phyloP scores from a whole-genome alignment of 2,113 vertebrate genomes.

The Typhlomys cinereus region DNA sequence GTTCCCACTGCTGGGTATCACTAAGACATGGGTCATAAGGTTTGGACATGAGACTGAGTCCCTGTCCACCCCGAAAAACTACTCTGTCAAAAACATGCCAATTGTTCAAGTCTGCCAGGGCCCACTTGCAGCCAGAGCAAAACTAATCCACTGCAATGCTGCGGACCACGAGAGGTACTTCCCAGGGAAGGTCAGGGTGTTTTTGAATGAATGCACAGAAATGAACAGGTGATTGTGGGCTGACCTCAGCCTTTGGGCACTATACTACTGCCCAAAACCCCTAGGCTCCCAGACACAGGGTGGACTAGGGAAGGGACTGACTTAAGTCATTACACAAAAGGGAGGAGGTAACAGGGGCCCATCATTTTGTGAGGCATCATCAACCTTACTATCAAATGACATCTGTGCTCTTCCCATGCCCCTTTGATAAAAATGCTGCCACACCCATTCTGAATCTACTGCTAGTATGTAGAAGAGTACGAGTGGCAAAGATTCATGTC shows the following conservation, averaged over 20 bases:
- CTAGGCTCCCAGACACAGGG: neutral
- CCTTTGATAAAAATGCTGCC: fast-evolving
- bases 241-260: neutral
- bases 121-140: neutral
- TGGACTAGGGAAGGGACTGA: neutral
- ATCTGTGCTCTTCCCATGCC: fast-evolving
- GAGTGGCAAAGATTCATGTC: neutral
- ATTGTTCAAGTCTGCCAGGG: no score
- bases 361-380: neutral
- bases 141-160: no score
- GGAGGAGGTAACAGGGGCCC: neutral
- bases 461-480: neutral
- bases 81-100: no score
- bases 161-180: fast-evolving
- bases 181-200: neutral
- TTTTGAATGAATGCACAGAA: neutral
- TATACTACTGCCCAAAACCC: neutral
- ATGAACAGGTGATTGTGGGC: neutral
- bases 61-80: neutral
- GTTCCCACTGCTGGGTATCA: neutral
- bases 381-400: neutral
- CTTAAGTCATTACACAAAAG: neutral
- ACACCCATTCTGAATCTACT: neutral
- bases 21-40: neutral
- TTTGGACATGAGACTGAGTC: neutral